These are phyloP conservation scores for Ceratosolen solmsi DNA, from an alignment of 1,140 invertebrate species.

Conservation along the genomic window DNA sequence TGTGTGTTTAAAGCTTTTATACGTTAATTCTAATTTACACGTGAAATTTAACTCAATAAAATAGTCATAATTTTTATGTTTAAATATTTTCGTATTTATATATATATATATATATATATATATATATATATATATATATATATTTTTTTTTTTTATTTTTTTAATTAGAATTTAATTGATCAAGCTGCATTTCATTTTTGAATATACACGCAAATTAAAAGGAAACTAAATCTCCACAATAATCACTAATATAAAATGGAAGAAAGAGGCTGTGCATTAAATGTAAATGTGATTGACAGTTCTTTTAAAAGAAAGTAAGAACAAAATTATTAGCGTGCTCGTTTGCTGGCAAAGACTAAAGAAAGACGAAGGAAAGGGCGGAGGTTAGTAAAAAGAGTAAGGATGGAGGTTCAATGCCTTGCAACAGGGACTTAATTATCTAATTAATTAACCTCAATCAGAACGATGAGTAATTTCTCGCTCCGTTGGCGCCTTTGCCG, in stretches of 20 bases:
- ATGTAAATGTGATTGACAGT: background rate
- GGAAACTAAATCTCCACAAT: too few relatives aligned
- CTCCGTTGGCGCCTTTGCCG: slow-evolving; percentile 72
- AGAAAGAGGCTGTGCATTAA: background rate
- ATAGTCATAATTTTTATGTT: too few relatives aligned
- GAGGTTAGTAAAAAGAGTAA: slow-evolving; percentile 13
- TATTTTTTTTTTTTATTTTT: too few relatives aligned
- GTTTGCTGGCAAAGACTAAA: slow-evolving; percentile 54
- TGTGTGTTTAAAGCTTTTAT: too few relatives aligned
- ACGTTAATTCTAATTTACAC: too few relatives aligned
- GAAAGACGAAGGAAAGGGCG: background rate
- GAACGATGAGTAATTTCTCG: slow-evolving; percentile 75
- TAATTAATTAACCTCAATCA: slow-evolving; percentile 76
- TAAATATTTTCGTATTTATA: too few relatives aligned
- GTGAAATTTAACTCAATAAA: too few relatives aligned
- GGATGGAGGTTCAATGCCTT: slow-evolving; percentile 42
- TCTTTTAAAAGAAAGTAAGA: slow-evolving; percentile 31
- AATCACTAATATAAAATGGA: background rate
- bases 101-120: too few relatives aligned
- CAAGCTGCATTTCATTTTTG: too few relatives aligned
- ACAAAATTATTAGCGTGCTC: slow-evolving; percentile 50
- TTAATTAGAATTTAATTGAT: too few relatives aligned
- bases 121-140: too few relatives aligned
- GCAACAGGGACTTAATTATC: slow-evolving; percentile 72
- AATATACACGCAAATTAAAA: too few relatives aligned